Evolutionary conservation across 2,113 vertebrate genomes (phyloP), one percentile per base, ranked within the genome.

Genomic region (Dicaeum eximium): DNA sequence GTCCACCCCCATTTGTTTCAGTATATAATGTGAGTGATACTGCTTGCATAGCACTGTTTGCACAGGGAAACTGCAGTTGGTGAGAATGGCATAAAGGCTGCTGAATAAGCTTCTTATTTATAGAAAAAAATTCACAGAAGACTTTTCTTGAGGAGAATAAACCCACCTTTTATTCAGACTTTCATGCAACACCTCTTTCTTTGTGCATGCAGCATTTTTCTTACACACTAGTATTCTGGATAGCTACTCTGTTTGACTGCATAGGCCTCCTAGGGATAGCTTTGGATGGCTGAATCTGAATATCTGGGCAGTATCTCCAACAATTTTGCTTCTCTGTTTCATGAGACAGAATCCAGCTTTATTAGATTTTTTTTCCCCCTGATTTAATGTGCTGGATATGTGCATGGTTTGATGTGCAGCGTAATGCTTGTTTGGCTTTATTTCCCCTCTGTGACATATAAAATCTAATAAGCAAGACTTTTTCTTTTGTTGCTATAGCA

Each of bases 401-500:
- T 91, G 83, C 91, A 86, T 84, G 70, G 91, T 95, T 96, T 94
- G 92, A 95, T 94, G 88, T 93, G 69, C 58, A 90, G 75, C 3
- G 15, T 80, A 86, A 78, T 90, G 93, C 96, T 94, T 94, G 80
- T 81, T 95, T 95, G 75, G 91, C 66, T 96, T 97, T 96, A 96
- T 95, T 96, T 93, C 71, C 77, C 96, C 86, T 80, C 74, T 91
- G 92, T 95, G 95, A 82, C 91, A 88, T 84, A 96, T 95, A 95
- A 96, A 96, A 96, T 72, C 74, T 93, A 95, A 95, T 95, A 96
- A 96, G 71, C 62, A 85, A 91, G 83, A 60, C 42, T 86, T 95
- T 88, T 93, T 72, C 91, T 92, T 94, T 80, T 70, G 87, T 96
- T 97, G 54, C 74, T 92, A 89, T 77, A 90, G 90, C 85, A 94